Base-by-base conservation (phyloP, 2,888 invertebrate species). In the Pantelozetes paolii region DNA sequence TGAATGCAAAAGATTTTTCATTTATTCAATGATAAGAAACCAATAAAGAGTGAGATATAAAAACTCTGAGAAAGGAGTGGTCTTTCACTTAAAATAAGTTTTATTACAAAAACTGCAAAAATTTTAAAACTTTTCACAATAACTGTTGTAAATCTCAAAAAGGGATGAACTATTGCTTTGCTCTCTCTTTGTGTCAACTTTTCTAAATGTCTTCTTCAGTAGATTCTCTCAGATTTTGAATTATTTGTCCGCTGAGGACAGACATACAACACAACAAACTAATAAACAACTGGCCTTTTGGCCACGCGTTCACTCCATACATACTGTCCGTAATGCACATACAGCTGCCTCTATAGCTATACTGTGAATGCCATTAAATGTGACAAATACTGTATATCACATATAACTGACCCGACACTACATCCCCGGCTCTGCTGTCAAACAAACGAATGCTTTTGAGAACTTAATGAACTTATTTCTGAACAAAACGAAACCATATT, bases 21-120 rank as follows among this genome's bases (percentile, higher is more conserved):
- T 59, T 45, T 59, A 59, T 59, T 59, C 30, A 59, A 59, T 59
- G 59, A 59, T 59, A 59, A 59, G 59, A 59, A 59, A 18, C 59
- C 59, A 59, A 59, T 59, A 59, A 59, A 59, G 23, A 59, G 20
- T 6, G 32, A 50, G 15, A 59, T 30, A 59, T 59, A 59, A 59
- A 57, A 59, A 59, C 59, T 59, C 13, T 2, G 2, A 30, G 59
- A n/a, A n/a, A n/a, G 59, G 59, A 59, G 59, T 59, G 59, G 28
- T 45, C 50, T 32, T 57, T 28, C 30, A 30, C 30, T 59, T 59
- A 26, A 59, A 59, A 59, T 59, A 30, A 30, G 59, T 59, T 59
- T 59, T 59, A 59, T 59, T 2, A 15, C 23, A 50, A n/a, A 50
- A 23, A 50, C 20, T 50, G 45, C 23, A 50, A n/a, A 50, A 23